Percentiles rank a stretch among this genome's conserved stretches.
phyloP scores from a whole-genome alignment of 1,140 invertebrate species.

The Brachionus rubens region DNA sequence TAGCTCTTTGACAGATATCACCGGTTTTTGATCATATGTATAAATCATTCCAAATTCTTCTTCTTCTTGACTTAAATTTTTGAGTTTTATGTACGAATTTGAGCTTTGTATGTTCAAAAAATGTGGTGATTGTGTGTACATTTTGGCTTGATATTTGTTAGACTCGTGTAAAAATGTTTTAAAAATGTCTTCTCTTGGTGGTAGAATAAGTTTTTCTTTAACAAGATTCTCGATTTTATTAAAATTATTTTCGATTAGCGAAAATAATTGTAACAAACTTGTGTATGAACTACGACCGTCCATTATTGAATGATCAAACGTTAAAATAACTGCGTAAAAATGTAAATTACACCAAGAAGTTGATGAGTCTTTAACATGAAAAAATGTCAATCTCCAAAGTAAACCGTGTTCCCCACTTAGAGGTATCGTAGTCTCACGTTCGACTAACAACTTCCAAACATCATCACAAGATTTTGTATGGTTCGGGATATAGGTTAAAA shows the following conservation, averaged over 20 bases:
- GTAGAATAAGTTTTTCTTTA: neutral
- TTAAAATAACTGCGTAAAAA: conserved; percentile 15
- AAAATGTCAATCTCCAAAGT: conserved; percentile 36
- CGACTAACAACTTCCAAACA: conserved; percentile 38
- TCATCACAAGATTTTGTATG: neutral
- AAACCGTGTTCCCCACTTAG: neutral
- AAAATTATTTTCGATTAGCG: conserved; percentile 30
- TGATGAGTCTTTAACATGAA: neutral
- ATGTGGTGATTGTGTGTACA: neutral
- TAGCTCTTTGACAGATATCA: conserved; percentile 14
- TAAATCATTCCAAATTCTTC: neutral
- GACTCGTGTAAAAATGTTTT: neutral
- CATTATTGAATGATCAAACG: conserved; percentile 44
- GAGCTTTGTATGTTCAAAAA: neutral
- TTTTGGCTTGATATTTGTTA: neutral
- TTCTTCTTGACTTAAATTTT: conserved; percentile 13
- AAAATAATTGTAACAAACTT: conserved; percentile 22
- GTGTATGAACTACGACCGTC: conserved; percentile 15
- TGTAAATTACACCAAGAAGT: neutral
- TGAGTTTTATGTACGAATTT: neutral
- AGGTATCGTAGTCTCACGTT: conserved; percentile 1
- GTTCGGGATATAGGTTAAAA: neutral
- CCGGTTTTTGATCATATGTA: neutral
- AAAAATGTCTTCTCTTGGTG: conserved; percentile 36
- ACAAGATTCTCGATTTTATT: neutral